Evolutionary conservation across 2,113 vertebrate species (phyloP).

Genomic region (Apodemus sylvaticus): DNA sequence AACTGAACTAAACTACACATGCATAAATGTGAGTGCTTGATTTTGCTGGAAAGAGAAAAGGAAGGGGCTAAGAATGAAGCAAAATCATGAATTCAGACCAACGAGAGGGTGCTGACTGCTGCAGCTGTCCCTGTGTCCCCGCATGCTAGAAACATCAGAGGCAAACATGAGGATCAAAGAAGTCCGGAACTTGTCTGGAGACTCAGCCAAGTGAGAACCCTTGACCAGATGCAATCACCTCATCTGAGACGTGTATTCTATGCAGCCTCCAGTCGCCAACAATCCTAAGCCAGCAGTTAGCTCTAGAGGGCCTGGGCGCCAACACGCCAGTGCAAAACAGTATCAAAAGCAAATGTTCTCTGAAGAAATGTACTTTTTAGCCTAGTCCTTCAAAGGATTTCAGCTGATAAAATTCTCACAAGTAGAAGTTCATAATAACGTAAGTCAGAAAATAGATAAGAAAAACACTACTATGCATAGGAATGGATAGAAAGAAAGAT

Average conservation of each 20-base stretch:
- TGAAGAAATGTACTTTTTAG: background rate
- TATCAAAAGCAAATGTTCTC: background rate
- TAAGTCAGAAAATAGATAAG: background rate
- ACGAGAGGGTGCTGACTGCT: background rate
- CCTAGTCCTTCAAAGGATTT: background rate
- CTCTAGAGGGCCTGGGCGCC: background rate
- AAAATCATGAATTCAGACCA: background rate
- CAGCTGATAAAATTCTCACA: background rate
- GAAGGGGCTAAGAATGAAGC: background rate
- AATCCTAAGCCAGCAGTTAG: background rate
- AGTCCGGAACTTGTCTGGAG: background rate
- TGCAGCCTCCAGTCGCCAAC: background rate
- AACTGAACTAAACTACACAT: background rate
- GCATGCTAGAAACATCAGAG: background rate
- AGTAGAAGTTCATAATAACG: background rate
- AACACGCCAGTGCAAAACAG: background rate
- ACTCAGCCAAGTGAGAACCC: background rate
- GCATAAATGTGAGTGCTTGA: background rate
- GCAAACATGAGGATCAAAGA: background rate
- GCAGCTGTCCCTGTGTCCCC: background rate
- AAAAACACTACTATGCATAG: background rate
- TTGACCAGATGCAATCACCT: background rate
- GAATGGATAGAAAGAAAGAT: background rate
- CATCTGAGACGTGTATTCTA: background rate
- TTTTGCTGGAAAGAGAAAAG: constrained; percentile 22